Conservation (phyloP, 2,797 vertebrate species). For the Catostomus latipinnis region DNA sequence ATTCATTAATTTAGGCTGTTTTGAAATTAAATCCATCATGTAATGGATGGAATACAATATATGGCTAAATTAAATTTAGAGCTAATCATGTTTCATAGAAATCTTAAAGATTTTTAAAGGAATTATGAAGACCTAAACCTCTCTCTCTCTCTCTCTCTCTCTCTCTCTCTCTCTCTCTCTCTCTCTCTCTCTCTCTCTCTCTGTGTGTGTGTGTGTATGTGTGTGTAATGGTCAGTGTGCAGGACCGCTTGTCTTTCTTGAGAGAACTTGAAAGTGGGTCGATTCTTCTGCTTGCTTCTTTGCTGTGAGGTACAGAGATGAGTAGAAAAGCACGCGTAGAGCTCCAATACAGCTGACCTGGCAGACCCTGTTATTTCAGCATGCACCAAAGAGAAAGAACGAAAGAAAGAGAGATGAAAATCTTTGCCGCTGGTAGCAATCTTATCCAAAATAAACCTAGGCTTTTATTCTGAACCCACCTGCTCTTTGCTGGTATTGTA, state of each 20-base stretch:
- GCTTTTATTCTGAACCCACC: not conserved
- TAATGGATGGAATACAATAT: slow-evolving; percentile 5
- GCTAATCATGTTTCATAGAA: not conserved
- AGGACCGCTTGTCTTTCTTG: slow-evolving; percentile 16
- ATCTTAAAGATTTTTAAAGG: not conserved
- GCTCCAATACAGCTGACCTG: slow-evolving; percentile 21
- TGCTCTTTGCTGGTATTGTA: slow-evolving; percentile 22
- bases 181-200: not conserved
- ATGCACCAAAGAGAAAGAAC: not conserved
- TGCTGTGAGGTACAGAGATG: slow-evolving; percentile 38
- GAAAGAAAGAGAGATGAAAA: not conserved
- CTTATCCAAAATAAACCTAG: slow-evolving; percentile 62
- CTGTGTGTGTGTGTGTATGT: slow-evolving; percentile 14
- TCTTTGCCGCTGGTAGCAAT: slow-evolving; percentile 12
- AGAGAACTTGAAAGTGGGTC: slow-evolving; percentile 43
- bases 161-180: slow-evolving; percentile 3
- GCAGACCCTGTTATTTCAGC: slow-evolving; percentile 29
- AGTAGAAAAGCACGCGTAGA: slow-evolving; percentile 19
- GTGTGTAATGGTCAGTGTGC: not conserved
- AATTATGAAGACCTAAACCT: not conserved
- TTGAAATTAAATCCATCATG: slow-evolving; percentile 8
- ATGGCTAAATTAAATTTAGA: not conserved
- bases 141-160: not conserved
- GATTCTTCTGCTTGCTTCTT: slow-evolving; percentile 40
- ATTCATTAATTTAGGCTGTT: slow-evolving; percentile 22